Conservation (phyloP, 2,797 vertebrate species). For the Rhinichthys osculus region DNA sequence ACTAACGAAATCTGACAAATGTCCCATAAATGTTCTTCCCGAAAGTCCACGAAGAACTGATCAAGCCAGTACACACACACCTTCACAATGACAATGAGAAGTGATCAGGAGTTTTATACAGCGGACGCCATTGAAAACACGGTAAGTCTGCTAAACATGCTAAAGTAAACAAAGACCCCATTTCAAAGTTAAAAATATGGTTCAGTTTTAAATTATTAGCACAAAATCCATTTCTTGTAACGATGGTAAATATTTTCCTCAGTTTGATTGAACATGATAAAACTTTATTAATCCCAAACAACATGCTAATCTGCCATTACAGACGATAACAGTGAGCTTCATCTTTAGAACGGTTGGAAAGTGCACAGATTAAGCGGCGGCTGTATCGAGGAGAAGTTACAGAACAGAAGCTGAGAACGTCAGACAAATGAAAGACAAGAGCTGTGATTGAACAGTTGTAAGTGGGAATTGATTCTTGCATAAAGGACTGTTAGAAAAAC, state of each 20-base stretch:
- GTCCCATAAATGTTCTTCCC: too few relatives aligned
- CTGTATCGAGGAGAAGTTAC: neutral
- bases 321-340: neutral
- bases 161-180: too few relatives aligned
- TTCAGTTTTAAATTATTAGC: too few relatives aligned
- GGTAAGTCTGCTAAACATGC: too few relatives aligned
- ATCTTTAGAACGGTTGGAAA: neutral
- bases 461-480: neutral
- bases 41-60: too few relatives aligned
- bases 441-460: too few relatives aligned
- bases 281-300: neutral
- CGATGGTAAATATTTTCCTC: neutral
- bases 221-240: neutral
- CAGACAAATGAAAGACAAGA: neutral
- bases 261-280: neutral
- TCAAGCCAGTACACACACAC: too few relatives aligned
- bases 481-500: neutral
- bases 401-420: neutral
- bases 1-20: neutral
- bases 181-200: too few relatives aligned
- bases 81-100: too few relatives aligned
- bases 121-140: too few relatives aligned
- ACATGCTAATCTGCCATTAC: neutral
- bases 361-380: accelerated
- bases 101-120: too few relatives aligned